Evolutionary conservation across 2,888 invertebrate species (phyloP).

Genomic region (Scelioninae gen. 1): DNA sequence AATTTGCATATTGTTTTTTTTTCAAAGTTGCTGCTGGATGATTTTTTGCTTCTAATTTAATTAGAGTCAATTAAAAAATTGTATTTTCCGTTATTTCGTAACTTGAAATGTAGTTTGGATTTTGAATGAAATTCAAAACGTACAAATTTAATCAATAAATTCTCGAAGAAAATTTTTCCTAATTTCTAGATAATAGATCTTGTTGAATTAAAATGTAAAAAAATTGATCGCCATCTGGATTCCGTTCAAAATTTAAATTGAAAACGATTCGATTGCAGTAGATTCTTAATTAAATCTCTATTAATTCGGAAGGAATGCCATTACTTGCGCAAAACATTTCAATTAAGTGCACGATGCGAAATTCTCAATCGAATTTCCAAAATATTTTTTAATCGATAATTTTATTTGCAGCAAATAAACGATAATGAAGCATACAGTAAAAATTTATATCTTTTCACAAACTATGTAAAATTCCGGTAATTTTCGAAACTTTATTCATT

Average conservation of each 20-base stretch:
- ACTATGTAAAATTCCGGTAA: too few relatives aligned
- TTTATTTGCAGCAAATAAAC: too few relatives aligned
- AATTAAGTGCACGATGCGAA: constrained; percentile 18
- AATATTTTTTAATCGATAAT: background rate
- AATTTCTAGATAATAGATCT: constrained; percentile 25
- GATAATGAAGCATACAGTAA: background rate
- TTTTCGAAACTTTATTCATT: too few relatives aligned
- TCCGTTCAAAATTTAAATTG: constrained; percentile 45
- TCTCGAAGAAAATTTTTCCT: constrained; percentile 16
- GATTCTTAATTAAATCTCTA: constrained; percentile 31
- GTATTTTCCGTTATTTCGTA: too few relatives aligned
- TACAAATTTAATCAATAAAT: constrained; percentile 37
- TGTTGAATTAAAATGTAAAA: constrained; percentile 32
- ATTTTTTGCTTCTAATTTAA: background rate
- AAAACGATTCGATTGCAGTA: constrained; percentile 23
- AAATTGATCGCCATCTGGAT: constrained; percentile 7
- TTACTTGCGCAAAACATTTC: constrained; percentile 47
- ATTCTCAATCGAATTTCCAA: constrained; percentile 23
- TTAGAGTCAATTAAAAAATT: background rate
- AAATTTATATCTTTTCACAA: too few relatives aligned
- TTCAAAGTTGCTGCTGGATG: background rate
- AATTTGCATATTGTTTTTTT: constrained; percentile 34
- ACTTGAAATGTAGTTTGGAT: too few relatives aligned
- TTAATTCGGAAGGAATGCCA: constrained; percentile 36
- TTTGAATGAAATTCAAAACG: background rate